Evolutionary conservation across 2,797 vertebrate genomes (phyloP).

Genomic region (Smutsia temminckii): DNA sequence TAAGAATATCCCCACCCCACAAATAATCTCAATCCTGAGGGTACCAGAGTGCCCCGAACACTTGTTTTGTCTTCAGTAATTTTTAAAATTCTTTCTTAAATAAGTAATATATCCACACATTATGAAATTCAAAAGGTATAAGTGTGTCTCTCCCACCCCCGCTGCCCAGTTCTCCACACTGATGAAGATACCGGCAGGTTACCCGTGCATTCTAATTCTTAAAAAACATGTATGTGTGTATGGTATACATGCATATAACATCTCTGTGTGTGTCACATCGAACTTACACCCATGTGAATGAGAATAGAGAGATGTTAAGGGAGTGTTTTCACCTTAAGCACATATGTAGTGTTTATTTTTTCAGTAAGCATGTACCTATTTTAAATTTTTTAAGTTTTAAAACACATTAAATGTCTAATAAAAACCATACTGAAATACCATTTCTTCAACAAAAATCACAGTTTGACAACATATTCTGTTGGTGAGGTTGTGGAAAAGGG

Average conservation of each 20-base stretch:
- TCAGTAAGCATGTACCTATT: not conserved
- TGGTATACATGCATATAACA: not conserved
- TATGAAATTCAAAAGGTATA: conserved; percentile 18
- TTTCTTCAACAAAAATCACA: conserved; percentile 1
- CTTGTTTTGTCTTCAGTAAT: not conserved
- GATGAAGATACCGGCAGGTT: not conserved
- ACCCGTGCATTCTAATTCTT: not conserved
- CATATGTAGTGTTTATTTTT: not conserved
- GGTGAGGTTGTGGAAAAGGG: not conserved
- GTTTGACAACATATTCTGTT: not conserved
- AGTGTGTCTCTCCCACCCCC: not conserved
- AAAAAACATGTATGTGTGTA: not conserved
- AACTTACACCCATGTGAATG: not conserved
- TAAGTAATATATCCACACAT: not conserved
- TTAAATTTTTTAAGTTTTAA: not conserved
- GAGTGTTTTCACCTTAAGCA: not conserved
- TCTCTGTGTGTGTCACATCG: not conserved
- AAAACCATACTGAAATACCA: conserved; percentile 10
- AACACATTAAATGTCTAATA: not conserved
- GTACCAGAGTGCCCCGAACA: not conserved
- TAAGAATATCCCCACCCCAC: not conserved
- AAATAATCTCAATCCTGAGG: conserved; percentile 32
- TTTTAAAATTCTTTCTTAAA: not conserved
- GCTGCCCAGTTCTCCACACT: not conserved
- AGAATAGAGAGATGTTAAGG: not conserved